Evolutionary conservation across 1,140 invertebrate species (phyloP).

Genomic region (Lepidotrigona ventralis): DNA sequence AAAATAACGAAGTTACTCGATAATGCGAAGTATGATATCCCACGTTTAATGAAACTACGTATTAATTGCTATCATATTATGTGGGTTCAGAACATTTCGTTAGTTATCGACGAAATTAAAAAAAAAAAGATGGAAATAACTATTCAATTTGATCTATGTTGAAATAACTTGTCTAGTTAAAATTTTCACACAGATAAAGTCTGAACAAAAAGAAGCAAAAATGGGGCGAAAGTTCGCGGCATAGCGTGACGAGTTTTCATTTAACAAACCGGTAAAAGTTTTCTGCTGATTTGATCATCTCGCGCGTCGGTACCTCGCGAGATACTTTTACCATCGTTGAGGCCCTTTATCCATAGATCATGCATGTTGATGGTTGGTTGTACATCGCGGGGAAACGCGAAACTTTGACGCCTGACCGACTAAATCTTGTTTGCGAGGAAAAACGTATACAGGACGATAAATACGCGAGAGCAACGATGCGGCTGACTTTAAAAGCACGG

Average conservation of each 20-base stretch:
- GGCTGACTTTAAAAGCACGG: slow-evolving; percentile 49
- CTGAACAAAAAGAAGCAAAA: neutral
- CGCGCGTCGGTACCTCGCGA: no score
- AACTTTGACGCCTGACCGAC: slow-evolving; percentile 64
- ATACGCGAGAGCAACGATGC: slow-evolving; percentile 39
- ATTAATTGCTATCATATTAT: no score
- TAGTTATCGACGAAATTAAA: no score
- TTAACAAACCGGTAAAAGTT: slow-evolving; percentile 34
- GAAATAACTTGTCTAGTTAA: no score
- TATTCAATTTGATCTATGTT: no score
- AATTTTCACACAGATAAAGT: neutral
- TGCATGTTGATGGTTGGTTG: neutral
- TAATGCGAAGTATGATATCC: no score
- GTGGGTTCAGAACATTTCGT: no score
- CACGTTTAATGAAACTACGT: no score
- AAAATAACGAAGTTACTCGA: no score
- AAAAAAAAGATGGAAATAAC: no score
- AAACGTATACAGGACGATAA: slow-evolving; percentile 43
- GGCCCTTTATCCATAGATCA: neutral
- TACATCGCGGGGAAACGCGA: slow-evolving; percentile 18
- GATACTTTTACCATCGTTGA: neutral
- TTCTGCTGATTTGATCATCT: slow-evolving; percentile 29
- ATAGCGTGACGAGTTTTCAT: slow-evolving; percentile 8
- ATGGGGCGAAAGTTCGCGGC: slow-evolving; percentile 1
- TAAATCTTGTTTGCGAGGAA: slow-evolving; percentile 71